Evolutionary conservation across 2,888 invertebrate genomes (phyloP).

Genomic region (Lasioglossum leucozonium): DNA sequence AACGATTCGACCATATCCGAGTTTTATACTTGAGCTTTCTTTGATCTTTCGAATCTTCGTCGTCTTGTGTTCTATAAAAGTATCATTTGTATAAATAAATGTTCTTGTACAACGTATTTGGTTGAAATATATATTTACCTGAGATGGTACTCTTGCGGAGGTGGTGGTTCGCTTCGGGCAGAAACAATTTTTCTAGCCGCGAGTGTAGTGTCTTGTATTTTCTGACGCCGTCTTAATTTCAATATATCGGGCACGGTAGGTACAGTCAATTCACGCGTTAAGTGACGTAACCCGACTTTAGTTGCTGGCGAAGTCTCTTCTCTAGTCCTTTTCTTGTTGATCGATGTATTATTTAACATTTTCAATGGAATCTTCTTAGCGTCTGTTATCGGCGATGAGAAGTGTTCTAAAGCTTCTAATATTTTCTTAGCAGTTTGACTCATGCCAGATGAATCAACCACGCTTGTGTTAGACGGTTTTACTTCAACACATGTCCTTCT

Average conservation of each 20-base stretch:
- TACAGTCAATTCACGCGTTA: slow-evolving; percentile 86
- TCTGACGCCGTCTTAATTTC: slow-evolving; percentile 87
- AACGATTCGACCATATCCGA: slow-evolving; percentile 66
- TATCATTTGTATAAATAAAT: neutral
- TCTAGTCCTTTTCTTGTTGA: slow-evolving; percentile 70
- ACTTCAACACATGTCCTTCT: slow-evolving; percentile 84
- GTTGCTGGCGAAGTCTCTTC: slow-evolving; percentile 68
- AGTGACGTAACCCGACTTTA: slow-evolving; percentile 80
- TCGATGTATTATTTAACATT: slow-evolving; percentile 73
- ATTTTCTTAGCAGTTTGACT: slow-evolving; percentile 92
- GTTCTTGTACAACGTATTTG: neutral
- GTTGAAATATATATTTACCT: slow-evolving; percentile 67
- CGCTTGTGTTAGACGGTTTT: slow-evolving; percentile 83
- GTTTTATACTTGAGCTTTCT: slow-evolving; percentile 84
- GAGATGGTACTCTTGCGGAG: slow-evolving; percentile 79
- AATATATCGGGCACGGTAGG: slow-evolving; percentile 88
- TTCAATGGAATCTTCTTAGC: slow-evolving; percentile 91
- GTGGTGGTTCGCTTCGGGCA: slow-evolving; percentile 74
- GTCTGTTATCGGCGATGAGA: slow-evolving; percentile 92
- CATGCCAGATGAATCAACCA: slow-evolving; percentile 84
- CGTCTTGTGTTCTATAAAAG: slow-evolving; percentile 76
- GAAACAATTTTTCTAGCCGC: slow-evolving; percentile 88
- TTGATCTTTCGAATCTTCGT: slow-evolving; percentile 80
- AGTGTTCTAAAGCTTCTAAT: slow-evolving; percentile 92
- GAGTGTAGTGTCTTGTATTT: slow-evolving; percentile 87